These are phyloP conservation scores for Hydrotaea cyrtoneurina DNA, from an alignment of 2,888 invertebrate genomes.

Conservation along the genomic window DNA sequence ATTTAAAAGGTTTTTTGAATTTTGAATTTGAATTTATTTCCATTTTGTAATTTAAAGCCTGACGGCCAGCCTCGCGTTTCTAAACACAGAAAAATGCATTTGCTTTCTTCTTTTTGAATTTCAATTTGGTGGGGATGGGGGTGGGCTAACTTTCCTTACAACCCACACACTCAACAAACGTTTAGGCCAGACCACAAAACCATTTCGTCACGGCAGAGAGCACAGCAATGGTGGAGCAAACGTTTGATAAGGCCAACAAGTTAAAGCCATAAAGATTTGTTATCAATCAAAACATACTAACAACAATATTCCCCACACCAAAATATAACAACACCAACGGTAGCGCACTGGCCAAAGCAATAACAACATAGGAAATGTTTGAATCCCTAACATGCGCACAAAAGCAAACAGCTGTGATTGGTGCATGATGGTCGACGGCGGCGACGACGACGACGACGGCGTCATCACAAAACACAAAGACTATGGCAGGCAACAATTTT, in stretches of 20 bases:
- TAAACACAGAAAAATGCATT: no score
- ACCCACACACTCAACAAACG: no score
- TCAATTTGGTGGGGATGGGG: no score
- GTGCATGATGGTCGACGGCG: no score
- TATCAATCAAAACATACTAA: slow-evolving; percentile 77
- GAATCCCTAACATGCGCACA: slow-evolving; percentile 68
- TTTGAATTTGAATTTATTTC: no score
- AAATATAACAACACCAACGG: slow-evolving; percentile 36
- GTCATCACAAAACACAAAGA: slow-evolving; percentile 16
- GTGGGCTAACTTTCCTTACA: no score
- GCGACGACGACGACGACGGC: no score
- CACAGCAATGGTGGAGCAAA: slow-evolving; percentile 48
- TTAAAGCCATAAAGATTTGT: slow-evolving; percentile 77
- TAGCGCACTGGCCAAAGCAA: slow-evolving; percentile 23
- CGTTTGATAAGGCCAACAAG: slow-evolving; percentile 64
- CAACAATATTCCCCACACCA: slow-evolving; percentile 11
- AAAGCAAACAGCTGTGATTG: slow-evolving; percentile 69
- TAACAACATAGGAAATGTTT: slow-evolving; percentile 48
- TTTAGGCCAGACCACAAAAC: neutral
- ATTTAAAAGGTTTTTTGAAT: no score
- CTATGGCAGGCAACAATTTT: slow-evolving; percentile 30
- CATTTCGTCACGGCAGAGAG: slow-evolving; percentile 25
- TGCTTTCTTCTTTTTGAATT: neutral
- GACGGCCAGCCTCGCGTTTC: no score
- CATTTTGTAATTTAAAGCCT: no score